These are phyloP conservation scores for Oostethus manadensis DNA, from an alignment of 2,113 vertebrate species.

Conservation along the genomic window DNA sequence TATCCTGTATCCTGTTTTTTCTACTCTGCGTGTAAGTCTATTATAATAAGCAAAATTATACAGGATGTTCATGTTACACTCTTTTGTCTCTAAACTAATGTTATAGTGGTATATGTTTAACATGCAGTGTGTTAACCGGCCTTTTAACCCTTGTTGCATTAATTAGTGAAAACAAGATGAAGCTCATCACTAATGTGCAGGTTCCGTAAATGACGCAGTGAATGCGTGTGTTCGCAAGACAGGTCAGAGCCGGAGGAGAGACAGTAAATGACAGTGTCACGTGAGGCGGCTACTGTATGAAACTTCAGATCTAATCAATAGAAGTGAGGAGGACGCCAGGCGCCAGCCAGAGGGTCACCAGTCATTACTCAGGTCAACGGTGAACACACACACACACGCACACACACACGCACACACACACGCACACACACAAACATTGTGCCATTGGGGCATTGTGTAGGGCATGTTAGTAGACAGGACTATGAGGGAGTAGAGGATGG, in stretches of 20 bases:
- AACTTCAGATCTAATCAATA: constrained; percentile 75
- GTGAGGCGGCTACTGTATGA: constrained; percentile 70
- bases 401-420: constrained; percentile 4
- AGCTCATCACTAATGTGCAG: constrained; percentile 30
- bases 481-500: constrained; percentile 61
- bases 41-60: constrained; percentile 52
- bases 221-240: constrained; percentile 36
- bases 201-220: constrained; percentile 35
- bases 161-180: constrained; percentile 45
- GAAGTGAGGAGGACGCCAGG: constrained; percentile 68
- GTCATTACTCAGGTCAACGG: constrained; percentile 71
- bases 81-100: constrained; percentile 63
- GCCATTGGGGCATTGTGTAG: constrained; percentile 44
- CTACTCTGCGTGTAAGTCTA: constrained; percentile 50
- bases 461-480: constrained; percentile 61
- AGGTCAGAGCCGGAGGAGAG: constrained; percentile 63
- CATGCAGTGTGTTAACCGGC: constrained; percentile 39
- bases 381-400: constrained; percentile 28
- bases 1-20: constrained; percentile 52
- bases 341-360: constrained; percentile 72
- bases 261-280: constrained; percentile 72
- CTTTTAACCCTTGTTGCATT: constrained; percentile 50
- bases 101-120: constrained; percentile 33
- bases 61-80: constrained; percentile 50
- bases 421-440: constrained; percentile 18